Evolutionary conservation across 2,113 vertebrate species (phyloP).

Genomic region (Ardeotis arabs): DNA sequence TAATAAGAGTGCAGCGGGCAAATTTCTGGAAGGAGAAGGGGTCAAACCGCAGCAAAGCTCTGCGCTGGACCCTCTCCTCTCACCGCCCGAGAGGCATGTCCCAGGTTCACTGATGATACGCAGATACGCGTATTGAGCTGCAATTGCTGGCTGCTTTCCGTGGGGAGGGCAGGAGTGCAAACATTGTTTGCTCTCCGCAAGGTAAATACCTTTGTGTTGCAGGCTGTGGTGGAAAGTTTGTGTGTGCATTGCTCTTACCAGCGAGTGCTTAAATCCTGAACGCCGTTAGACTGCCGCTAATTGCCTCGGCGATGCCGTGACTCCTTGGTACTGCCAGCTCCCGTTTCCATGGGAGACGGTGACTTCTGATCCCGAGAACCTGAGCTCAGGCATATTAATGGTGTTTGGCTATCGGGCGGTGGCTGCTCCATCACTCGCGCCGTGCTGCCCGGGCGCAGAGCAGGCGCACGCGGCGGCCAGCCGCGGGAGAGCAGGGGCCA

Average conservation of each 20-base stretch:
- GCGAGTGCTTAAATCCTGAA: neutral
- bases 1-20: accelerated
- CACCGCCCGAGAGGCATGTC: accelerated
- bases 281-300: neutral
- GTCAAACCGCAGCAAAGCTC: accelerated
- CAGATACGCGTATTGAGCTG: neutral
- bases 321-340: neutral
- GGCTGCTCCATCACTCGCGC: neutral
- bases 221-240: neutral
- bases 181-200: neutral
- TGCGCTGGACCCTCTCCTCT: neutral
- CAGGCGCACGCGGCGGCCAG: accelerated
- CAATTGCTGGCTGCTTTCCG: accelerated
- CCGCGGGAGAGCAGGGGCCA: accelerated
- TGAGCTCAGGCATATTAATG: neutral
- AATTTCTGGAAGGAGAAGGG: neutral
- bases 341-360: neutral
- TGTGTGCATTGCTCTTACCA: neutral
- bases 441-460: neutral
- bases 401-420: neutral
- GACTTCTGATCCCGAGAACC: neutral
- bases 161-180: neutral
- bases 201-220: neutral
- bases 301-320: neutral
- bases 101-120: accelerated